phyloP scores from a whole-genome alignment of 2,113 vertebrate species.

The Cariama cristata region DNA sequence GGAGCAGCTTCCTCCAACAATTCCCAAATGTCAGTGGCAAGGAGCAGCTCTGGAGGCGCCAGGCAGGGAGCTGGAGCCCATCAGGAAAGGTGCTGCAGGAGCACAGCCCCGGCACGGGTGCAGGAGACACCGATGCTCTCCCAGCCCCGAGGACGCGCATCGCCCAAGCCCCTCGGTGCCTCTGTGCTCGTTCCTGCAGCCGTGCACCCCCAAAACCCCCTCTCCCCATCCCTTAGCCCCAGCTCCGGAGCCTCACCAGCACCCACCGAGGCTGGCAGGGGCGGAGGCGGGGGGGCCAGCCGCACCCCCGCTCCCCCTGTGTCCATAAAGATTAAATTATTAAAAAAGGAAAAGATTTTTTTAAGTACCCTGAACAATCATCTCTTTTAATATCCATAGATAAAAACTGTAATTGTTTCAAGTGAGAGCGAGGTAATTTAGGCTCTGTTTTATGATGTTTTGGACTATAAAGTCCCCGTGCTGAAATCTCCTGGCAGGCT shows the following conservation, averaged over 20 bases:
- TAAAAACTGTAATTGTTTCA: constrained; percentile 44
- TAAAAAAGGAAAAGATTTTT: not conserved
- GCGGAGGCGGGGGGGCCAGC: no score
- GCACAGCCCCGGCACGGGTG: not conserved
- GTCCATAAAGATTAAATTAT: not conserved
- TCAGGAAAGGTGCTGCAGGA: not conserved
- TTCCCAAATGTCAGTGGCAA: not conserved
- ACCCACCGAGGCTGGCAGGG: not conserved
- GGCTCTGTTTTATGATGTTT: constrained; percentile 9
- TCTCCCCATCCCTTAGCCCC: not conserved
- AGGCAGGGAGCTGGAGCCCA: not conserved
- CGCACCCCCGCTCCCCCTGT: rapidly evolving
- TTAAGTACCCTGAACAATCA: not conserved
- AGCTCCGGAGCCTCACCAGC: rapidly evolving
- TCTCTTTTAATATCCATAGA: constrained; percentile 20
- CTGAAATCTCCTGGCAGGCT: not conserved
- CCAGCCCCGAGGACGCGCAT: not conserved
- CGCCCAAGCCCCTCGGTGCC: not conserved
- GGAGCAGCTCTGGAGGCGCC: not conserved
- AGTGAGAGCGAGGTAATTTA: constrained; percentile 11
- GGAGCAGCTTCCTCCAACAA: not conserved
- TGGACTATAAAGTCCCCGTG: not conserved
- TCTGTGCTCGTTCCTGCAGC: rapidly evolving
- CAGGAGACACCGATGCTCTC: not conserved
- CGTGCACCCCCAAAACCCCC: not conserved